These are phyloP conservation scores for Carapus acus DNA, from an alignment of 2,797 vertebrate species.

Conservation along the genomic window DNA sequence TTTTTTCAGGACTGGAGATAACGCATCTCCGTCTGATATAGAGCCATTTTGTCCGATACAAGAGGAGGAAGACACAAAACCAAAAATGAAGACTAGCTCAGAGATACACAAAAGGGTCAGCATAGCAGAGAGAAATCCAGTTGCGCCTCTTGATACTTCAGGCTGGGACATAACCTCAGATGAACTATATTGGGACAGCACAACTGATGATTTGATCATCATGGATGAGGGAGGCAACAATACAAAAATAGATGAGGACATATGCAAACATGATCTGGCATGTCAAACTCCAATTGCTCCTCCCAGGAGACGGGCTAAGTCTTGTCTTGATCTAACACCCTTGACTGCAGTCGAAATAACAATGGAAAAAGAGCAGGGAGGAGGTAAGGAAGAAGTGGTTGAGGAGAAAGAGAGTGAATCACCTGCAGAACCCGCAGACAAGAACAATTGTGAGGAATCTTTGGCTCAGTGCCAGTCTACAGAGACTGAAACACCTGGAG, in stretches of 20 bases:
- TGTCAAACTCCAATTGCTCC: conserved; percentile 51
- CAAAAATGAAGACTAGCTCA: conserved; percentile 24
- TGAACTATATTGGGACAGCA: conserved; percentile 56
- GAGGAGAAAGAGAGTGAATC: conserved; percentile 63
- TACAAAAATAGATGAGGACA: conserved; percentile 1
- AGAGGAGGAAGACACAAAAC: conserved; percentile 35
- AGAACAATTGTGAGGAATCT: conserved; percentile 46
- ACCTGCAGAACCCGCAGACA: conserved; percentile 54
- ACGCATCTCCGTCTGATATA: conserved; percentile 65
- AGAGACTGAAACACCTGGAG: conserved; percentile 15
- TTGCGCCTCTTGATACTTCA: conserved; percentile 45
- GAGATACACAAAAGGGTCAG: conserved; percentile 43
- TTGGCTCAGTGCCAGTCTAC: not conserved
- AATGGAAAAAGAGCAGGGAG: conserved; percentile 39
- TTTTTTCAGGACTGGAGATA: conserved; percentile 69
- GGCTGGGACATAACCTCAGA: too few relatives aligned
- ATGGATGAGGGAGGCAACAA: conserved; percentile 8
- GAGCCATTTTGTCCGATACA: conserved; percentile 41
- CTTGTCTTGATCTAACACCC: conserved; percentile 62
- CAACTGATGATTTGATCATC: conserved; percentile 22
- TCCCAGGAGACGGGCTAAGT: conserved; percentile 46
- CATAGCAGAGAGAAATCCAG: conserved; percentile 28
- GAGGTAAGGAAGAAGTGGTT: conserved; percentile 49
- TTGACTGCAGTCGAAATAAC: conserved; percentile 53
- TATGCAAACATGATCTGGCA: conserved; percentile 25